These are phyloP conservation scores for Bombyx huttoni DNA, from an alignment of 2,888 invertebrate genomes.

Conservation along the genomic window DNA sequence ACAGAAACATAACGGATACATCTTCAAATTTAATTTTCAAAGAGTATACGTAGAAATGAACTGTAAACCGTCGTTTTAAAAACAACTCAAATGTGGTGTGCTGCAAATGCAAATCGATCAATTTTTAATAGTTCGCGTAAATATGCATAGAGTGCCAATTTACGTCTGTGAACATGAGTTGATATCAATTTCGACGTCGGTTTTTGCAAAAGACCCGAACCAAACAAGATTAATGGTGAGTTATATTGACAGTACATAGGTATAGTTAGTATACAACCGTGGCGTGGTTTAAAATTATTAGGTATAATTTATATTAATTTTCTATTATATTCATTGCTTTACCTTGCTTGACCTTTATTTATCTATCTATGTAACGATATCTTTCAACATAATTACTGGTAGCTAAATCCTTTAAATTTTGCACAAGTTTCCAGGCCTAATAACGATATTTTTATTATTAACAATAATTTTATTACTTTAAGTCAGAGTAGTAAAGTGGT, in stretches of 20 bases:
- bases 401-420: too few relatives aligned
- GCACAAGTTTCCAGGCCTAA: too few relatives aligned
- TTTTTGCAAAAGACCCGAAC: slow-evolving; percentile 36
- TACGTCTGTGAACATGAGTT: slow-evolving; percentile 36
- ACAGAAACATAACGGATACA: too few relatives aligned
- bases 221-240: slow-evolving; percentile 31
- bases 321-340: too few relatives aligned
- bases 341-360: too few relatives aligned
- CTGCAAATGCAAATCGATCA: slow-evolving; percentile 20
- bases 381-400: too few relatives aligned
- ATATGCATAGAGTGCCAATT: slow-evolving; percentile 41
- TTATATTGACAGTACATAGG: slow-evolving; percentile 6
- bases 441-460: too few relatives aligned
- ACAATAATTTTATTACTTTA: too few relatives aligned
- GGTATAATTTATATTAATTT: too few relatives aligned
- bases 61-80: slow-evolving; percentile 11
- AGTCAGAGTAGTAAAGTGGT: too few relatives aligned
- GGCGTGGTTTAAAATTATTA: background rate
- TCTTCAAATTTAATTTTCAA: slow-evolving; percentile 4
- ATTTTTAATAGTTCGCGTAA: slow-evolving; percentile 41
- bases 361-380: too few relatives aligned
- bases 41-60: background rate
- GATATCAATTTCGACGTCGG: slow-evolving; percentile 38
- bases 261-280: background rate
- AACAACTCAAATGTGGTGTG: slow-evolving; percentile 22